Evolutionary conservation across 1,140 invertebrate genomes (phyloP).

Genomic region (honey bee (Apis mellifera)): DNA sequence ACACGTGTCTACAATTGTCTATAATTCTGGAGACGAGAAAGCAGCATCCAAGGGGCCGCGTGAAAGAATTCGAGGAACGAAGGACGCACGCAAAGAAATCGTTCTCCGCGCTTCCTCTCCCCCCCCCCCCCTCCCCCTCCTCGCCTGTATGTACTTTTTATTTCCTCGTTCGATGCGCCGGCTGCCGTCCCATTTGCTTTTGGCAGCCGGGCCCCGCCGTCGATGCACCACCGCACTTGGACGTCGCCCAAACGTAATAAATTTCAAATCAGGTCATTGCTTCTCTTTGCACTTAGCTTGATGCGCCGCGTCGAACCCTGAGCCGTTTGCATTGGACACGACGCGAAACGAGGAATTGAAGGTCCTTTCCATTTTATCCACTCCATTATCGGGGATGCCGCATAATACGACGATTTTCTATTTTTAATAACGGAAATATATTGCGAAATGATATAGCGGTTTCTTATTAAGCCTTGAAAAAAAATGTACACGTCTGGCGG

Average conservation of each 20-base stretch:
- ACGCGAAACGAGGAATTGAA: too few relatives aligned
- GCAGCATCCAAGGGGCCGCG: background rate
- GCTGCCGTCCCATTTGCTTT: constrained; percentile 44
- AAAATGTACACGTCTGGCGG: too few relatives aligned
- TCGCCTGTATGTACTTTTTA: background rate
- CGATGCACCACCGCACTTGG: constrained; percentile 66
- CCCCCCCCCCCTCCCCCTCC: background rate
- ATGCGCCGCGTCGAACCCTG: constrained; percentile 24
- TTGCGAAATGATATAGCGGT: too few relatives aligned
- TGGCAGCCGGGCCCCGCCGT: constrained; percentile 49
- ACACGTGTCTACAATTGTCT: too few relatives aligned
- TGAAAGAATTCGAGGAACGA: constrained; percentile 34
- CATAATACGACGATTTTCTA: too few relatives aligned
- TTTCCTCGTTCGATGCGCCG: constrained; percentile 21
- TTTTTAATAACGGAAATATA: too few relatives aligned
- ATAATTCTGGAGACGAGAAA: too few relatives aligned
- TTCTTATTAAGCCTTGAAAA: too few relatives aligned
- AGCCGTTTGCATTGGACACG: background rate
- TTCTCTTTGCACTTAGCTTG: constrained; percentile 61
- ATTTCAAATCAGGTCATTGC: constrained; percentile 73
- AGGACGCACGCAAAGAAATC: background rate
- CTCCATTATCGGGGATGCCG: too few relatives aligned
- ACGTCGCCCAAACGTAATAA: constrained; percentile 70
- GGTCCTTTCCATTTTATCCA: too few relatives aligned
- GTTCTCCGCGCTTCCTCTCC: constrained; percentile 7